phyloP scores from a whole-genome alignment of 2,113 vertebrate genomes.

The Shinisaurus crocodilurus region DNA sequence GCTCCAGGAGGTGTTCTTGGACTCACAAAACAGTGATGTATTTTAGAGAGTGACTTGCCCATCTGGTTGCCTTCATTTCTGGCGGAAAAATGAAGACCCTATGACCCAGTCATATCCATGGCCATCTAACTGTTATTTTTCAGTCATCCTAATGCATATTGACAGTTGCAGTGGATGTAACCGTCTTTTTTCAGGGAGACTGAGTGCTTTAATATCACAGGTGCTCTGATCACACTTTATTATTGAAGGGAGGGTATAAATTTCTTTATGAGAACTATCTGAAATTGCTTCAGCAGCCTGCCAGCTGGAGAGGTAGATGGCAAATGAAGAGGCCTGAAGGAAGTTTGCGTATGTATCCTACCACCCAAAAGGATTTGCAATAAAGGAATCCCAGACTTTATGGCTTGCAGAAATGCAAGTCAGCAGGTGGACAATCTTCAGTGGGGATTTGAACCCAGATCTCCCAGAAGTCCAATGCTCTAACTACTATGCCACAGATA shows the following conservation, averaged over 20 bases:
- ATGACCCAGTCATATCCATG: background rate
- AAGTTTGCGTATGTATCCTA: too few species aligned
- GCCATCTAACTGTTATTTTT: background rate
- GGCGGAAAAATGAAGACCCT: slow-evolving; percentile 4
- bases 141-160: background rate
- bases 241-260: background rate
- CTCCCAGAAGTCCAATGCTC: background rate
- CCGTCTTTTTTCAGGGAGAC: background rate
- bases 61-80: background rate
- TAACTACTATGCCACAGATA: background rate
- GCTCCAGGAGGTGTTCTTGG: background rate
- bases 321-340: background rate
- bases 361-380: background rate
- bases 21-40: background rate
- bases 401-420: background rate
- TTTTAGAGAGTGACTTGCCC: background rate
- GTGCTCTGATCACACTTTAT: background rate
- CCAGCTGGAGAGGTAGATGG: background rate
- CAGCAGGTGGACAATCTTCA: background rate
- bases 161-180: background rate
- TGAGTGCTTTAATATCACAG: background rate
- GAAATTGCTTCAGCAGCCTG: background rate
- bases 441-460: background rate
- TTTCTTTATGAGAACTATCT: slow-evolving; percentile 1
- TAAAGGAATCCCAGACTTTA: background rate